Percentiles rank a stretch among this genome's conserved stretches.
phyloP scores from a whole-genome alignment of 2,888 invertebrate genomes.

The Chesias legatella region DNA sequence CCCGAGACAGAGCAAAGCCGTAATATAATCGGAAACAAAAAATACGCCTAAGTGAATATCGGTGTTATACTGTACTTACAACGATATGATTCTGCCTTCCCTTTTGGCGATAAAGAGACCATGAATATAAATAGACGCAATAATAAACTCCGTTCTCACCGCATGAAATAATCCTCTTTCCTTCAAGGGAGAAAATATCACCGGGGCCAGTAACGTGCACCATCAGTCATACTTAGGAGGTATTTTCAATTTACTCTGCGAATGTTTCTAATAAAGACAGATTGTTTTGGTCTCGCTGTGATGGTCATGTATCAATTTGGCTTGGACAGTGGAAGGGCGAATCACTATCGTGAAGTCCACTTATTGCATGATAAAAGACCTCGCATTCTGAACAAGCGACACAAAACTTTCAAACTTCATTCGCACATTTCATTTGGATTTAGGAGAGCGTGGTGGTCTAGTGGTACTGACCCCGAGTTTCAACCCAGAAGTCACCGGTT shows the following conservation, averaged over 20 bases:
- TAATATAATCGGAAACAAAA: conserved; percentile 42
- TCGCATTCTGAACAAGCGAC: no score
- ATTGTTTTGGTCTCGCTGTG: conserved; percentile 53
- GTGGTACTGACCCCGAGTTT: no score
- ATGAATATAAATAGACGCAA: conserved; percentile 76
- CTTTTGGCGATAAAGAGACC: conserved; percentile 55
- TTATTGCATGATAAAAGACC: no score
- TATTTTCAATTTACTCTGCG: conserved; percentile 76
- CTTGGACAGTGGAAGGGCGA: conserved; percentile 27
- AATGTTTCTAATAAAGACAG: conserved; percentile 71
- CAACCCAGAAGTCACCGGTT: no score
- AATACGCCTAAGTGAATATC: conserved; percentile 66
- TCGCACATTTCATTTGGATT: no score
- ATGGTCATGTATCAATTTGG: conserved; percentile 53
- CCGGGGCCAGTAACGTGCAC: conserved; percentile 69
- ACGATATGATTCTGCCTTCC: conserved; percentile 59
- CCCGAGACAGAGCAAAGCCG: conserved; percentile 18
- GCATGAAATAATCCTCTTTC: conserved; percentile 72
- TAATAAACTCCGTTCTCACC: conserved; percentile 67
- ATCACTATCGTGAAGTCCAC: not conserved
- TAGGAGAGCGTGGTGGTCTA: no score
- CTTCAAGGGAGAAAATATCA: conserved; percentile 68
- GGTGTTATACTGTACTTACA: conserved; percentile 59
- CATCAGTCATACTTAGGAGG: conserved; percentile 78
- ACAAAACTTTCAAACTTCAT: no score